Conservation (phyloP, 2,113 vertebrate genomes). For the Toxotes jaculatrix region DNA sequence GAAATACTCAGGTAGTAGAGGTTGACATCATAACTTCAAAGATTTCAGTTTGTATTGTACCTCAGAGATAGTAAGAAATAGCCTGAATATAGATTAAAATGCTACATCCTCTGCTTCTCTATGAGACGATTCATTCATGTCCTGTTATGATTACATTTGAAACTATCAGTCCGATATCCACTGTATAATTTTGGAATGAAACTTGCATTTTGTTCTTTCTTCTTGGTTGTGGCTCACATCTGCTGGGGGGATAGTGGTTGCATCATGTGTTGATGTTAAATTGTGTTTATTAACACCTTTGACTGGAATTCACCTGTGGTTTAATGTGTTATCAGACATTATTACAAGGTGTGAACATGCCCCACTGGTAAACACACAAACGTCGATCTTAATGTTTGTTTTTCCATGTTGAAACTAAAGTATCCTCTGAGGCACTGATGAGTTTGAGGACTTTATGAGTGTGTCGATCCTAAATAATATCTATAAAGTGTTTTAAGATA, state of each 20-base stretch:
- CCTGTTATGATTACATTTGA: neutral
- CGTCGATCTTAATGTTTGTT: neutral
- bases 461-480: neutral
- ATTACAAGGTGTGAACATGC: conserved; percentile 16
- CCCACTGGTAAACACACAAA: conserved; percentile 8
- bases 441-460: neutral
- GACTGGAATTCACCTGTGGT: conserved; percentile 45
- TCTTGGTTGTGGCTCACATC: neutral
- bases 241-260: conserved; percentile 15
- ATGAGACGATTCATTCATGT: neutral
- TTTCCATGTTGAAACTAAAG: conserved; percentile 13
- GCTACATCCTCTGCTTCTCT: neutral
- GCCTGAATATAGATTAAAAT: neutral
- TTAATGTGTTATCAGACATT: conserved; percentile 32
- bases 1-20: too few relatives aligned
- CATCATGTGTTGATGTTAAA: conserved; percentile 64
- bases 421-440: neutral
- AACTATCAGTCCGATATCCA: neutral
- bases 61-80: neutral
- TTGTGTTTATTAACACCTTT: conserved; percentile 59
- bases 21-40: neutral
- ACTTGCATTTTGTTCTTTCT: too few relatives aligned
- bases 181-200: neutral
- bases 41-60: neutral
- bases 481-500: neutral